phyloP scores from a whole-genome alignment of 2,797 vertebrate species.

The Falco columbarius region DNA sequence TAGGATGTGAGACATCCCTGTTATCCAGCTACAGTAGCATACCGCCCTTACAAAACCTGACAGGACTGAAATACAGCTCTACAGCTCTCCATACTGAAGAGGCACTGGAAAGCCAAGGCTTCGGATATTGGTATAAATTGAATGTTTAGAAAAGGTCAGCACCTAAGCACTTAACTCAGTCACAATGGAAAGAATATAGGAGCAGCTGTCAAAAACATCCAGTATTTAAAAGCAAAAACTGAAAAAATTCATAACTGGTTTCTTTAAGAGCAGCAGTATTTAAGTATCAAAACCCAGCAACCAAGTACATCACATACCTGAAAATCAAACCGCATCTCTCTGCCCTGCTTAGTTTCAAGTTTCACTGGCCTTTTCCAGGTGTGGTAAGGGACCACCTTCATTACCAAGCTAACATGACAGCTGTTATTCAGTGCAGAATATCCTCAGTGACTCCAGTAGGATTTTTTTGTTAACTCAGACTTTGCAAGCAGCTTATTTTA shows the following conservation, averaged over 20 bases:
- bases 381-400: background rate
- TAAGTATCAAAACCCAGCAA: background rate
- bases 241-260: background rate
- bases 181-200: background rate
- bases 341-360: background rate
- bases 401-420: background rate
- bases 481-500: background rate
- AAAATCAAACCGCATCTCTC: background rate
- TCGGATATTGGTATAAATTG: background rate
- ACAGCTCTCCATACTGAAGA: background rate
- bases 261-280: background rate
- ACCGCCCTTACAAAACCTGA: background rate
- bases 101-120: background rate
- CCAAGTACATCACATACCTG: accelerated
- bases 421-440: background rate
- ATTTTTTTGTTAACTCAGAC: background rate
- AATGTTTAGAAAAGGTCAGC: background rate
- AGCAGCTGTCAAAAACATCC: background rate
- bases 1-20: background rate
- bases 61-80: background rate
- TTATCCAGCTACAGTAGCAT: background rate
- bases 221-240: background rate
- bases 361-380: background rate
- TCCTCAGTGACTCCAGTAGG: background rate
- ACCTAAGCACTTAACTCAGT: background rate